These are phyloP conservation scores for Mellivora capensis DNA, from an alignment of 2,113 vertebrate genomes.

Conservation along the genomic window DNA sequence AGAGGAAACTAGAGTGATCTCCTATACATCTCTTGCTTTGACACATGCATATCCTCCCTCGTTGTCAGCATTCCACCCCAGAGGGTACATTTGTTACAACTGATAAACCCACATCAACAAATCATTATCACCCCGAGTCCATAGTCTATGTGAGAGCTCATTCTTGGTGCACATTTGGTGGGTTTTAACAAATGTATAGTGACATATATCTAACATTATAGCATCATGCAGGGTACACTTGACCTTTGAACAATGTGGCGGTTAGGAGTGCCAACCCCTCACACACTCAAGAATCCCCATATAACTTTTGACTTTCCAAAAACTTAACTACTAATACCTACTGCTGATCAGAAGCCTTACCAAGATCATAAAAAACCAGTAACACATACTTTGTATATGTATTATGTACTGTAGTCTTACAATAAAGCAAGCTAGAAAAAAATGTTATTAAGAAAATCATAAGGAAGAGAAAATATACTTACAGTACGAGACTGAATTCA, in stretches of 20 bases:
- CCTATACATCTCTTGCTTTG: too few relatives aligned
- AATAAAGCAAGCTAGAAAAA: background rate
- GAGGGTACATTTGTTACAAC: fast-evolving
- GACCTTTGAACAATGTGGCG: background rate
- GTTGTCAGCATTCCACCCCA: fast-evolving
- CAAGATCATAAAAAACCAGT: background rate
- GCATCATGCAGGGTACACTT: too few relatives aligned
- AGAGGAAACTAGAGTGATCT: background rate
- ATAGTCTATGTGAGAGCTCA: background rate
- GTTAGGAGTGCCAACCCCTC: background rate
- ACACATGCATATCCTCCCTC: background rate
- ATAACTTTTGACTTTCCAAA: background rate
- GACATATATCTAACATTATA: background rate
- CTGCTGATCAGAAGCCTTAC: background rate
- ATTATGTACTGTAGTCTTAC: background rate
- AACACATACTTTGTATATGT: background rate
- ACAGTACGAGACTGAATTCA: background rate
- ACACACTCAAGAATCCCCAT: background rate
- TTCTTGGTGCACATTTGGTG: background rate
- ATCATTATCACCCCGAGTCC: fast-evolving
- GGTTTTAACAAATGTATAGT: background rate
- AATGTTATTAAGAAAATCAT: background rate
- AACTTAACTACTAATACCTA: background rate
- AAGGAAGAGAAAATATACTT: background rate
- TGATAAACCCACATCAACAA: fast-evolving